Conservation (phyloP, 2,797 vertebrate genomes). For the Peromyscus attwateri region DNA sequence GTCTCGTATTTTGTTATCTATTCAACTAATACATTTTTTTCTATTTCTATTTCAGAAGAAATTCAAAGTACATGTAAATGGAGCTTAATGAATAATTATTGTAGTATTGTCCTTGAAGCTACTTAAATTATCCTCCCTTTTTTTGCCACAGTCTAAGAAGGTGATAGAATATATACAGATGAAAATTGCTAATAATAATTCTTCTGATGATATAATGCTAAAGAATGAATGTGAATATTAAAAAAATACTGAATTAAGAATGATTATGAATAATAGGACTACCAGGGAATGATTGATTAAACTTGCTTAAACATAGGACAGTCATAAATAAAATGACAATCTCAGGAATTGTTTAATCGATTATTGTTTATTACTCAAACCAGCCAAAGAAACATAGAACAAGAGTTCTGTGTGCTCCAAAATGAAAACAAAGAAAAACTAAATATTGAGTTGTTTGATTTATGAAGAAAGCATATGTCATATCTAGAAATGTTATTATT, state of each 20-base stretch:
- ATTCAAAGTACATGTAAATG: not conserved
- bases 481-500: not conserved
- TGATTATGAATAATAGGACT: not conserved
- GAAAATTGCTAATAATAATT: conserved; percentile 48
- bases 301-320: not conserved
- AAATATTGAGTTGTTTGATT: not conserved
- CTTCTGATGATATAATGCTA: not conserved
- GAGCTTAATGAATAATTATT: not conserved
- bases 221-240: not conserved
- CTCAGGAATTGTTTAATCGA: not conserved
- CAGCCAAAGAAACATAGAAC: not conserved
- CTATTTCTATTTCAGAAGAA: conserved; percentile 20
- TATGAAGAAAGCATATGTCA: not conserved
- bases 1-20: not conserved
- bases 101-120: not conserved
- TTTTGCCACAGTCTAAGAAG: not conserved
- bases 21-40: not conserved
- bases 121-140: not conserved
- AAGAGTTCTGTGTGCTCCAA: not conserved
- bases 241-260: not conserved
- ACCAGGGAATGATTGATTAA: not conserved
- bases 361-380: not conserved
- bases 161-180: not conserved
- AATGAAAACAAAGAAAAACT: conserved; percentile 17
- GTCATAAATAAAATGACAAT: not conserved